Percentiles rank a stretch among this genome's conserved stretches.
Evolutionary conservation across 2,888 invertebrate genomes (phyloP).

Genomic region (Rhingia rostrata): DNA sequence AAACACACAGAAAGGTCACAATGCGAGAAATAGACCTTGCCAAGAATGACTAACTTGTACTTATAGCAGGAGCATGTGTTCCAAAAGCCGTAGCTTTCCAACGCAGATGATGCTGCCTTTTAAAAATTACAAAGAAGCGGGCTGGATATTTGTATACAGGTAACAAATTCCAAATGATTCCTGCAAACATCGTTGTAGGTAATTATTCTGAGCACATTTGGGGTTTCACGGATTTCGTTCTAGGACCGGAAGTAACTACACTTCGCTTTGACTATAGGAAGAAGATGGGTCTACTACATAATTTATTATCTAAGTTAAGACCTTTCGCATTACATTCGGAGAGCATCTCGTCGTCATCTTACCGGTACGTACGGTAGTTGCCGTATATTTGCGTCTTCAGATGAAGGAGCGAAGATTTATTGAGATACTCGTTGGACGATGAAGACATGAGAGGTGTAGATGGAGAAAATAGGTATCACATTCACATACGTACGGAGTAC

Average conservation of each 20-base stretch:
- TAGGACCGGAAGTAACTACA: slow-evolving; percentile 14
- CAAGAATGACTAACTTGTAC: slow-evolving; percentile 3
- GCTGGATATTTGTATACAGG: slow-evolving; percentile 26
- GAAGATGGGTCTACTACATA: slow-evolving; percentile 45
- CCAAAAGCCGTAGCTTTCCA: slow-evolving; percentile 1
- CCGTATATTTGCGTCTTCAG: slow-evolving; percentile 45
- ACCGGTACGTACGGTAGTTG: slow-evolving; percentile 37
- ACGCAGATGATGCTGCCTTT: slow-evolving; percentile 24
- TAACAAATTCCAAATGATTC: slow-evolving; percentile 55
- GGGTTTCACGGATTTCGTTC: slow-evolving; percentile 53
- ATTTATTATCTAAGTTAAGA: slow-evolving; percentile 67
- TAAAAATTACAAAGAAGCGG: slow-evolving; percentile 41
- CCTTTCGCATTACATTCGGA: slow-evolving; percentile 50
- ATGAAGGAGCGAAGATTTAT: slow-evolving; percentile 63
- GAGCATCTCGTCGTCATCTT: slow-evolving; percentile 29
- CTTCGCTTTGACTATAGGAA: slow-evolving; percentile 26
- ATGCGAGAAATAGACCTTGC: background rate
- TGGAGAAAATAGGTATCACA: slow-evolving; percentile 12
- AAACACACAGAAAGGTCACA: slow-evolving; percentile 26
- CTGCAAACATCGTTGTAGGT: slow-evolving; percentile 55
- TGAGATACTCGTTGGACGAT: slow-evolving; percentile 31
- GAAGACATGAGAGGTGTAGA: slow-evolving; percentile 1
- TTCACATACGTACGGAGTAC: slow-evolving; percentile 12
- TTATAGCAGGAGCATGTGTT: background rate
- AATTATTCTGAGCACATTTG: slow-evolving; percentile 64